Percentiles rank a stretch among this genome's conserved stretches.
Evolutionary conservation across 2,113 vertebrate genomes (phyloP).

Genomic region (Hassar affinis): DNA sequence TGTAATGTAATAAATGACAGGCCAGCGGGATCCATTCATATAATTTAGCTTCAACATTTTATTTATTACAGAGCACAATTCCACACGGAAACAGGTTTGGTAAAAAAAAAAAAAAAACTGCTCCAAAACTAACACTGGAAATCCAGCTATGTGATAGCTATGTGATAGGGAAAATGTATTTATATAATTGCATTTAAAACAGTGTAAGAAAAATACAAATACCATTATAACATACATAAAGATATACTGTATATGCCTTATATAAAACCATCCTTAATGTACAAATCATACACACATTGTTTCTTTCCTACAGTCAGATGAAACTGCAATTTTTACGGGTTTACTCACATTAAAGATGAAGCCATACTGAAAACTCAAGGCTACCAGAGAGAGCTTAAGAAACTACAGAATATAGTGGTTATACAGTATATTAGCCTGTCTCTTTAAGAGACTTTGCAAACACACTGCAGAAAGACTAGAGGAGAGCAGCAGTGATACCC

Average conservation of each 20-base stretch:
- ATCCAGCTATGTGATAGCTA: slow-evolving; percentile 30
- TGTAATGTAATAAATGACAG: background rate
- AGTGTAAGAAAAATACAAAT: slow-evolving; percentile 45
- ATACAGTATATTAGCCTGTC: slow-evolving; percentile 39
- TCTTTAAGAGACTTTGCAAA: slow-evolving; percentile 21
- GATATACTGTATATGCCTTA: slow-evolving; percentile 57
- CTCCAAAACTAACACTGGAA: slow-evolving; percentile 12
- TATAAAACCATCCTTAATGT: slow-evolving; percentile 60
- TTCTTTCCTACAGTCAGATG: slow-evolving; percentile 58
- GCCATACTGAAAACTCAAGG: slow-evolving; percentile 53
- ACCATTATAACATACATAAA: slow-evolving; percentile 53
- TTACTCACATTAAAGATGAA: slow-evolving; percentile 61
- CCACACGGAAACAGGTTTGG: slow-evolving; percentile 48
- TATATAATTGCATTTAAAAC: slow-evolving; percentile 6
- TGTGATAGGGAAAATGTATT: background rate
- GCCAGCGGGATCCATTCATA: background rate
- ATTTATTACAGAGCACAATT: slow-evolving; percentile 63
- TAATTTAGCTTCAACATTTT: slow-evolving; percentile 58
- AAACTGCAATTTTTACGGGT: slow-evolving; percentile 66
- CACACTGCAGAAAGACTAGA: background rate
- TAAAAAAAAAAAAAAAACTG: slow-evolving; percentile 3
- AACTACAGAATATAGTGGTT: slow-evolving; percentile 68
- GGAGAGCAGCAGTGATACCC: background rate
- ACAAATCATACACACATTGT: slow-evolving; percentile 55
- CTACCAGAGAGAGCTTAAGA: slow-evolving; percentile 69